Evolutionary conservation across 2,113 vertebrate genomes (phyloP).

Genomic region (Leuciscus idus): DNA sequence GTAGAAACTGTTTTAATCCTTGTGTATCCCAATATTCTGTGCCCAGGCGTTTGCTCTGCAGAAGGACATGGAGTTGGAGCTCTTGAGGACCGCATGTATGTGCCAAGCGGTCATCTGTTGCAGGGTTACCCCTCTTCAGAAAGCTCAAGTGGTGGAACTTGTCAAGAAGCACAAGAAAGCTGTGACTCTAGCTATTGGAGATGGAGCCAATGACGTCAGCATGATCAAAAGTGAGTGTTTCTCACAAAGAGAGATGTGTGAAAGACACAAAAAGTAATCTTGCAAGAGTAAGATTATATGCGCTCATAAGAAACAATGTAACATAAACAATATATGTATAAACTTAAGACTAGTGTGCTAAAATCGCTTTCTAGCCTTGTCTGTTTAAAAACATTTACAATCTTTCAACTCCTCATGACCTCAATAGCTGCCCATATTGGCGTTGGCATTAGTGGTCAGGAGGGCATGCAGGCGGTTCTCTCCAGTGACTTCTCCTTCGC

Average conservation of each 20-base stretch:
- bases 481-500: constrained; percentile 91
- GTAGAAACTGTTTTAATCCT: not conserved
- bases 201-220: constrained; percentile 93
- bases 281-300: not conserved
- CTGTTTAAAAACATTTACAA: not conserved
- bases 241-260: not conserved
- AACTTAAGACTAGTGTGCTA: not conserved
- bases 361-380: not conserved
- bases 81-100: constrained; percentile 87
- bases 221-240: constrained; percentile 90
- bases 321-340: not conserved
- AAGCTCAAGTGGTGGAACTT: constrained; percentile 93
- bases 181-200: constrained; percentile 92
- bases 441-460: constrained; percentile 91
- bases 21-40: not conserved
- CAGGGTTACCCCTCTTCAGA: constrained; percentile 92
- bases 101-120: constrained; percentile 95
- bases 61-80: constrained; percentile 81
- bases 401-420: not conserved
- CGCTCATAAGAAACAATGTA: not conserved
- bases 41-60: constrained; percentile 86
- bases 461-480: constrained; percentile 93
- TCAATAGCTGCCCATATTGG: constrained; percentile 91
- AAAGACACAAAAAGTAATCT: not conserved
- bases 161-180: constrained; percentile 92